Percentiles rank a stretch among this genome's conserved stretches.
These are phyloP conservation scores for Rhynchonycteris naso DNA, from an alignment of 2,797 vertebrate species.

Conservation along the genomic window DNA sequence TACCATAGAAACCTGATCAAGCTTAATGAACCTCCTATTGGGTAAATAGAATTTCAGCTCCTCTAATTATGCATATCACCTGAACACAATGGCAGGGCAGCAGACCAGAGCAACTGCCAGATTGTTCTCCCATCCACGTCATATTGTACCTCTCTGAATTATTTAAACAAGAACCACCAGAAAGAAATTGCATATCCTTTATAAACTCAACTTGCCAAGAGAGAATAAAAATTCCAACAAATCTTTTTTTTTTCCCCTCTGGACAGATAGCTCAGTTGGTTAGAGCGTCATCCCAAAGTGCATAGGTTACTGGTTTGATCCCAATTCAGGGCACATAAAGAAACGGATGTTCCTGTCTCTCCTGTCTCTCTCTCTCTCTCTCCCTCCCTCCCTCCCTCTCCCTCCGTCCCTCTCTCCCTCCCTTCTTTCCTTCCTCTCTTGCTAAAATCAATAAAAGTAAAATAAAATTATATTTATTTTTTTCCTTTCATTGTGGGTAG, in stretches of 20 bases:
- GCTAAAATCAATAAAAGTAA: too few species aligned
- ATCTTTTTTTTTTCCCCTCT: neutral
- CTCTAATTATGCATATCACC: neutral
- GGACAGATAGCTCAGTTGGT: too few species aligned
- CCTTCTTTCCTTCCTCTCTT: neutral
- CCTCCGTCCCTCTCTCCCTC: too few species aligned
- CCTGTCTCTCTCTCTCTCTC: neutral
- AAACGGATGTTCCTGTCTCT: too few species aligned
- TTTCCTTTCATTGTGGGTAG: neutral
- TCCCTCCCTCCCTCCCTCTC: neutral
- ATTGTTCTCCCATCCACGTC: neutral
- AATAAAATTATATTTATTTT: too few species aligned
- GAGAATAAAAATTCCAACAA: conserved; percentile 50
- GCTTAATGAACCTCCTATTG: conserved; percentile 32
- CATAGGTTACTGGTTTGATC: too few species aligned
- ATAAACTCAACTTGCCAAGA: conserved; percentile 45
- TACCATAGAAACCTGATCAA: conserved; percentile 52
- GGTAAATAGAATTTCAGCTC: conserved; percentile 9
- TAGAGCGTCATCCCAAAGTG: too few species aligned
- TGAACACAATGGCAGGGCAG: neutral
- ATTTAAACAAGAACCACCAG: conserved; percentile 50
- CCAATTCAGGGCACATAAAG: too few species aligned
- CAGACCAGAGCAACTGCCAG: neutral
- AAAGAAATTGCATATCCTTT: conserved; percentile 54
- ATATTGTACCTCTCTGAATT: neutral